These are phyloP conservation scores for Ictalurus punctatus DNA, from an alignment of 2,113 vertebrate species.

Conservation along the genomic window DNA sequence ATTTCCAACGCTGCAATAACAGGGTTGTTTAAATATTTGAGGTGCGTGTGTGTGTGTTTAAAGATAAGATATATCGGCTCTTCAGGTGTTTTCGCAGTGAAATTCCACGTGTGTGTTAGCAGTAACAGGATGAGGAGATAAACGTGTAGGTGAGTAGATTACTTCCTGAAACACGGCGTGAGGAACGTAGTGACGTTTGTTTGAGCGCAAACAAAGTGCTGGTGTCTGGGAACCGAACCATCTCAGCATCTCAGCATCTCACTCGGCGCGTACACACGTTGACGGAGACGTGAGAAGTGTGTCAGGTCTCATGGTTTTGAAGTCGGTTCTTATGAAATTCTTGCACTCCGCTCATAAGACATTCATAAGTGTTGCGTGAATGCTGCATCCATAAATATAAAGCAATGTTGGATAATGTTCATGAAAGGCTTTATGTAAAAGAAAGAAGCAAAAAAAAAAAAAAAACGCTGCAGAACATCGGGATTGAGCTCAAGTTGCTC, in stretches of 20 bases:
- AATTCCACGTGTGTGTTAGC: neutral
- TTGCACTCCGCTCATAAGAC: neutral
- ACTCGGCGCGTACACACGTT: neutral
- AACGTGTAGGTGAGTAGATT: neutral
- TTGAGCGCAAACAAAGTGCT: neutral
- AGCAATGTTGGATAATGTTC: neutral
- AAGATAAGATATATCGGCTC: neutral
- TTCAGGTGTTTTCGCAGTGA: neutral
- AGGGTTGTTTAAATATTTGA: constrained; percentile 16
- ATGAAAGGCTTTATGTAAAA: neutral
- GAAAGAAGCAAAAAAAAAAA: too few species aligned
- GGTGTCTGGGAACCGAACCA: constrained; percentile 1
- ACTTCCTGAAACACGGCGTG: neutral
- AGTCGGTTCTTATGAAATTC: neutral
- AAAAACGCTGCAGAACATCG: too few species aligned
- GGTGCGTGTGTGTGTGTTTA: neutral
- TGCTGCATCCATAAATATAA: neutral
- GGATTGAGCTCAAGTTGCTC: too few species aligned
- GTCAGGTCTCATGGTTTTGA: neutral
- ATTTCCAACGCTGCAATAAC: neutral
- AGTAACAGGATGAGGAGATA: neutral
- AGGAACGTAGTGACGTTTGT: neutral
- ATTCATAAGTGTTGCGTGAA: neutral
- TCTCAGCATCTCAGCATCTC: neutral
- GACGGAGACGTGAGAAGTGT: neutral